Conservation (phyloP, 2,113 vertebrate species). For the Hassar affinis region DNA sequence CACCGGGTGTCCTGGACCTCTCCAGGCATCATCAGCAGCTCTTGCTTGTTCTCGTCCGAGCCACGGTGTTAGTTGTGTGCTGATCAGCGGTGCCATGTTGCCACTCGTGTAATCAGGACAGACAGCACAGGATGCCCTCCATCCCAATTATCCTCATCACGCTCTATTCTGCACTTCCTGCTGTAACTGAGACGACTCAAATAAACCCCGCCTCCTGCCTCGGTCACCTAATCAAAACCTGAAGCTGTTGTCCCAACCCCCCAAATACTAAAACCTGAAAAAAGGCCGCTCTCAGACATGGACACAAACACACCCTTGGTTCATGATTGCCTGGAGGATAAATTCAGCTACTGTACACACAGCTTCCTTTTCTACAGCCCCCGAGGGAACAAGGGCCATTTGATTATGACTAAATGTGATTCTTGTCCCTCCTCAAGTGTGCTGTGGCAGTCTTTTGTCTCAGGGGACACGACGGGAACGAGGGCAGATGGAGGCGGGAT, state of each 20-base stretch:
- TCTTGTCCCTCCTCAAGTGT: conserved; percentile 39
- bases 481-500: background rate
- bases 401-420: conserved; percentile 56
- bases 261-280: background rate
- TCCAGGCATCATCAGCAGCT: conserved; percentile 22
- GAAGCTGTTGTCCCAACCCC: background rate
- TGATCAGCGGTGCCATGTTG: conserved; percentile 29
- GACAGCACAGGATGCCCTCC: conserved; percentile 24
- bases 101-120: conserved; percentile 35
- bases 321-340: conserved; percentile 51
- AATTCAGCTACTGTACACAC: conserved; percentile 53
- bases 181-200: conserved; percentile 46
- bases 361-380: conserved; percentile 38
- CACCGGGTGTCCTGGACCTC: background rate
- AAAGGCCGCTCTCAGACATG: background rate
- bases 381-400: conserved; percentile 49
- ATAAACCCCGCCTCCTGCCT: conserved; percentile 2
- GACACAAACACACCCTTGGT: conserved; percentile 26
- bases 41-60: conserved; percentile 23
- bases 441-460: conserved; percentile 29
- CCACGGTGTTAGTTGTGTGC: background rate
- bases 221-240: background rate
- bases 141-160: conserved; percentile 47
- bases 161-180: conserved; percentile 5
- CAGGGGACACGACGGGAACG: background rate